A percentile compares a stretch with the other conserved stretches of the same genome.
These are phyloP conservation scores for Epizoanthus fatuus DNA, from an alignment of 92 coral and sea anemone species.

Conservation along the genomic window DNA sequence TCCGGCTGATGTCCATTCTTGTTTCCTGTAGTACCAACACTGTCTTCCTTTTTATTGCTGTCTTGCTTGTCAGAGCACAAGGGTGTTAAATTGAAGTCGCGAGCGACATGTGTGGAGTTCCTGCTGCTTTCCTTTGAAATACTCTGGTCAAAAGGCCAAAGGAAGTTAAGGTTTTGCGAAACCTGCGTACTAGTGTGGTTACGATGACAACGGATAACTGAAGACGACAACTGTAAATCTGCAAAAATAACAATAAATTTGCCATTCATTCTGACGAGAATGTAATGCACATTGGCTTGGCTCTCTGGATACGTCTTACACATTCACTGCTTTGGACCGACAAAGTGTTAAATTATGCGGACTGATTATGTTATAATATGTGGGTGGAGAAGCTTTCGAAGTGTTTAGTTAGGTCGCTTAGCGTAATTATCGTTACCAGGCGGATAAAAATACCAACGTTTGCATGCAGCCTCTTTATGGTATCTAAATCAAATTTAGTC, in stretches of 20 bases:
- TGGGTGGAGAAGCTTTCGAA: too few species aligned
- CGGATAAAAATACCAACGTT: too few species aligned
- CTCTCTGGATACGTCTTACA: too few species aligned
- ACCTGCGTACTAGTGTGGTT: neutral
- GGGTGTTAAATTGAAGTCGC: neutral
- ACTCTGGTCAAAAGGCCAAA: neutral
- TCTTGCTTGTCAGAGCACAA: neutral
- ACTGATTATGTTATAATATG: too few species aligned
- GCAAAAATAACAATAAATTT: neutral
- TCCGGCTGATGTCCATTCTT: neutral
- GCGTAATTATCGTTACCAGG: too few species aligned
- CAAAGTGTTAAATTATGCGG: too few species aligned
- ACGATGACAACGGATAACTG: neutral
- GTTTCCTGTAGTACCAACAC: neutral
- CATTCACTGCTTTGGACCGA: too few species aligned
- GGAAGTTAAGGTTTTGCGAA: neutral
- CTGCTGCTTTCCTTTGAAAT: neutral
- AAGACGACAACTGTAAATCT: slow-evolving; percentile 8
- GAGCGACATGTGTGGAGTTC: neutral
- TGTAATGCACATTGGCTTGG: too few species aligned
- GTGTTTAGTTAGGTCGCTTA: too few species aligned
- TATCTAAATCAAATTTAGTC: too few species aligned
- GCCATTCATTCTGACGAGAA: too few species aligned
- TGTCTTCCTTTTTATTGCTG: neutral
- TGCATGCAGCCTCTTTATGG: too few species aligned